Evolutionary conservation across 2,888 invertebrate species (phyloP).

Genomic region (Cerceris rybyensis): DNA sequence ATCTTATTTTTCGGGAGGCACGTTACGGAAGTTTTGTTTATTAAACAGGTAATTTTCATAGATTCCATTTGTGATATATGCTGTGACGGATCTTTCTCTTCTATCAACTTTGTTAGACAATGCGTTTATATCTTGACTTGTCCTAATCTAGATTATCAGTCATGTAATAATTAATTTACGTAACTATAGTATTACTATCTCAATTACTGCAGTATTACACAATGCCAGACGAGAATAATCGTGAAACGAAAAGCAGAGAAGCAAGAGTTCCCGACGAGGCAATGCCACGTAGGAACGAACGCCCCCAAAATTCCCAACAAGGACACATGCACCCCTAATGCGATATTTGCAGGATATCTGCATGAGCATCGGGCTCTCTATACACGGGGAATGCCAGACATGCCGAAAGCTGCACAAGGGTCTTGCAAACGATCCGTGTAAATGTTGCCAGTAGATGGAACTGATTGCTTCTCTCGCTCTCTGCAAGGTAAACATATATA

Average conservation of each 20-base stretch:
- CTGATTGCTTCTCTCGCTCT: conserved; percentile 62
- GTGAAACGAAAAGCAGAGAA: not conserved
- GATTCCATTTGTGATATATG: too few relatives aligned
- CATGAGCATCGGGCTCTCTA: conserved; percentile 42
- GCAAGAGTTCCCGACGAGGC: not conserved
- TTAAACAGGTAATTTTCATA: too few relatives aligned
- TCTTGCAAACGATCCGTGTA: conserved; percentile 66
- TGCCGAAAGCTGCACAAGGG: conserved; percentile 54
- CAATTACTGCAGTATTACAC: too few relatives aligned
- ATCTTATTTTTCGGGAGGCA: too few relatives aligned
- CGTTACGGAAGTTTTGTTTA: too few relatives aligned
- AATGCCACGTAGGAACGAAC: conserved; percentile 27
- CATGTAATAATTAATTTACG: too few relatives aligned
- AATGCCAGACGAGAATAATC: not conserved
- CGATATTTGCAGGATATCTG: conserved; percentile 55
- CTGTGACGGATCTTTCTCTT: too few relatives aligned
- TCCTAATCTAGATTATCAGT: too few relatives aligned
- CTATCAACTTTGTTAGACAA: too few relatives aligned
- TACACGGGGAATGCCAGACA: conserved; percentile 51
- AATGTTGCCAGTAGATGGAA: conserved; percentile 68
- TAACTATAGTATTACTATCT: too few relatives aligned
- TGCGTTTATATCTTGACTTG: too few relatives aligned
- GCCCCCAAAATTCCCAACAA: conserved; percentile 31
- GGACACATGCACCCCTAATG: conserved; percentile 26
- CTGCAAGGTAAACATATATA: conserved; percentile 42